These are phyloP conservation scores for Nerophis ophidion DNA, from an alignment of 2,113 vertebrate genomes.

Conservation along the genomic window DNA sequence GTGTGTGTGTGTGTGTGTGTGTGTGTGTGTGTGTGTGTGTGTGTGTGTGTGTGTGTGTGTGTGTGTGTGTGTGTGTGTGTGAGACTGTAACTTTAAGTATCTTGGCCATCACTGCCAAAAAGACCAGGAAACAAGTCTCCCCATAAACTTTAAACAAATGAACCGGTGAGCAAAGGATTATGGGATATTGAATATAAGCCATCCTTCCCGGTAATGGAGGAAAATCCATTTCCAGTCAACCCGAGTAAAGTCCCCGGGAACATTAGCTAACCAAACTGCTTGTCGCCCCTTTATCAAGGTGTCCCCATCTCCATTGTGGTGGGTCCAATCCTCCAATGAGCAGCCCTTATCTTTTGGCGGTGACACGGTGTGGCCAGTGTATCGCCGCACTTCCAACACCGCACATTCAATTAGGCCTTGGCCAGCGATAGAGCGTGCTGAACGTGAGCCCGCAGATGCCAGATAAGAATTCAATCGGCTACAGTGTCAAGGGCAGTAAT, in stretches of 20 bases:
- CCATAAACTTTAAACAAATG: constrained; percentile 39
- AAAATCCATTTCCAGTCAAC: constrained; percentile 48
- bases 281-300: constrained; percentile 46
- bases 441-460: constrained; percentile 46
- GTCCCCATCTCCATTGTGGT: constrained; percentile 41
- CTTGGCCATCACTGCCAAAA: too few species aligned
- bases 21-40: too few species aligned
- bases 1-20: too few species aligned
- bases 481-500: constrained; percentile 57
- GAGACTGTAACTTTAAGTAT: too few species aligned
- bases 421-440: constrained; percentile 42
- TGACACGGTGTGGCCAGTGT: constrained; percentile 55
- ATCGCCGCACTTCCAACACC: constrained; percentile 59
- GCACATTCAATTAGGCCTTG: constrained; percentile 66
- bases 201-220: constrained; percentile 45
- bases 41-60: too few species aligned
- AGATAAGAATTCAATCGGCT: constrained; percentile 69
- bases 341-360: constrained; percentile 57
- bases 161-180: constrained; percentile 25
- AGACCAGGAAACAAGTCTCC: constrained; percentile 16
- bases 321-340: constrained; percentile 45
- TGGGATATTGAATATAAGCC: constrained; percentile 37
- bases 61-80: too few species aligned
- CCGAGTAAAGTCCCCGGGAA: constrained; percentile 25
- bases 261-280: constrained; percentile 26